Evolutionary conservation across 2,113 vertebrate genomes (phyloP).

Genomic region (Thunnus maccoyii): DNA sequence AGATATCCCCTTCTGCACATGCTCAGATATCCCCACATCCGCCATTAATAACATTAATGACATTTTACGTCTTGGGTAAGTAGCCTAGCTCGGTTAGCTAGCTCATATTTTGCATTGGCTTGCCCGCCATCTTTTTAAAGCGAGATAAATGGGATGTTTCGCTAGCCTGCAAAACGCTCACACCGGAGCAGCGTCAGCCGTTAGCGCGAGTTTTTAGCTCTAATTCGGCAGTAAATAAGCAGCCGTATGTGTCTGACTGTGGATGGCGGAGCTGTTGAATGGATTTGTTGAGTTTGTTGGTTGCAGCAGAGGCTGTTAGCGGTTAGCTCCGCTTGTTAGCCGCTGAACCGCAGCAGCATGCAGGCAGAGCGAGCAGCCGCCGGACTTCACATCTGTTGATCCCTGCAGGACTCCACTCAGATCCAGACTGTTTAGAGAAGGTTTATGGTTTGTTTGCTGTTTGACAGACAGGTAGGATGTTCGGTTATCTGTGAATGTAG

Average conservation of each 20-base stretch:
- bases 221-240: accelerated
- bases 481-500: no score
- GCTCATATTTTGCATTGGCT: constrained; percentile 70
- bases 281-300: constrained; percentile 1
- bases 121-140: constrained; percentile 96
- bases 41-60: constrained; percentile 3
- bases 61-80: constrained; percentile 61
- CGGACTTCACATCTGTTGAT: constrained; percentile 31
- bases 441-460: background rate
- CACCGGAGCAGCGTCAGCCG: background rate
- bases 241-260: background rate
- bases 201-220: background rate
- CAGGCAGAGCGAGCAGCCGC: background rate
- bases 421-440: background rate
- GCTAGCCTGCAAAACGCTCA: constrained; percentile 20
- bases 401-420: background rate
- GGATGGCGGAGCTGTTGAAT: background rate
- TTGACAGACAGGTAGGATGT: background rate
- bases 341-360: background rate
- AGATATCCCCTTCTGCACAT: background rate
- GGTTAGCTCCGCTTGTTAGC: constrained; percentile 65
- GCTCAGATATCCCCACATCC: background rate
- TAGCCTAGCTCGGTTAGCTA: constrained; percentile 63
- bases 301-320: constrained; percentile 26
- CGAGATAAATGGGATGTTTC: constrained; percentile 74